Evolutionary conservation across 35 echinoderm and acorn worm genomes (phyloP).

Genomic region (Diadema setosum): DNA sequence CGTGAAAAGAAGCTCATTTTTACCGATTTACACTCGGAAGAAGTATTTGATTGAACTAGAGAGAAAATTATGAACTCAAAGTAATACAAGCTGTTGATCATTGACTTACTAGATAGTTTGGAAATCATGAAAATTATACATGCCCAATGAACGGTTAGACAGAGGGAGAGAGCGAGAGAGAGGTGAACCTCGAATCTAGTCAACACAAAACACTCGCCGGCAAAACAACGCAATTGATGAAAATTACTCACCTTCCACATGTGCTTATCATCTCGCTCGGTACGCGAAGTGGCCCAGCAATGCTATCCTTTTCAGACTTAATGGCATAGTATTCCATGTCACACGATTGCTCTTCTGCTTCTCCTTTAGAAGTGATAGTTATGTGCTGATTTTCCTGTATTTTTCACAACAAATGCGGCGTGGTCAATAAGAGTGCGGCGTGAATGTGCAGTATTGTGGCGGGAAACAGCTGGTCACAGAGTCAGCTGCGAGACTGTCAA

Average conservation of each 20-base stretch:
- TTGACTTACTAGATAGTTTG: no score
- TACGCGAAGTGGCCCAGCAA: neutral
- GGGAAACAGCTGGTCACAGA: slow-evolving; percentile 32
- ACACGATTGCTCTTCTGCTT: neutral
- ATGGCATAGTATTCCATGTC: neutral
- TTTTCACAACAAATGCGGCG: slow-evolving; percentile 21
- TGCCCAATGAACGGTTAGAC: no score
- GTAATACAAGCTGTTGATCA: no score
- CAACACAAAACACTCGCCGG: no score
- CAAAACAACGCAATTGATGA: neutral
- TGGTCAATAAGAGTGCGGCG: neutral
- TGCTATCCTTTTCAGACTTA: neutral
- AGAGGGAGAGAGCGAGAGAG: no score
- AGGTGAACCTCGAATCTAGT: no score
- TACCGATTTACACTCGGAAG: no score
- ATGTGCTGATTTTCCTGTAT: neutral
- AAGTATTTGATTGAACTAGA: no score
- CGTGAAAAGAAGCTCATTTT: no score
- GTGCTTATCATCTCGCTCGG: neutral
- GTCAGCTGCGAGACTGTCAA: slow-evolving; percentile 24
- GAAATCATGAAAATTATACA: no score
- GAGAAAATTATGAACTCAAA: no score
- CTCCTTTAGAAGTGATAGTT: neutral
- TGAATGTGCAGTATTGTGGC: slow-evolving; percentile 22
- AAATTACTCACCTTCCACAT: slow-evolving; percentile 6